These are phyloP conservation scores for Apolygus lucorum DNA, from an alignment of 1,140 invertebrate species.

Conservation along the genomic window DNA sequence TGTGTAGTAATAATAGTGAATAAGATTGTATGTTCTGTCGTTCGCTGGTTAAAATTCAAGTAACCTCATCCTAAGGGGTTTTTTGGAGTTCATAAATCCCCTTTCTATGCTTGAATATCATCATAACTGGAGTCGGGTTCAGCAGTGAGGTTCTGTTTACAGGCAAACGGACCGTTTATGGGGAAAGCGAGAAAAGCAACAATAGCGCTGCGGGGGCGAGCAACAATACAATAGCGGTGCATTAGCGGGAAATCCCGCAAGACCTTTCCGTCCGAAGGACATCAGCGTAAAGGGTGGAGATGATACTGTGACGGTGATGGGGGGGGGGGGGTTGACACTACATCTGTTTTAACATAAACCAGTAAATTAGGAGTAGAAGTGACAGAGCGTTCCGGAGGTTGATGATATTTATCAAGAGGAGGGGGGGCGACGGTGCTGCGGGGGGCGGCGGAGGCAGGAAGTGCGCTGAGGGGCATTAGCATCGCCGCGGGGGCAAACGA, in stretches of 20 bases:
- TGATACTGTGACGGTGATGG: not conserved
- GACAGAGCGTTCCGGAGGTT: constrained; percentile 14
- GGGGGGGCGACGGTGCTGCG: not conserved
- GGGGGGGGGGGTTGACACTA: constrained; percentile 2
- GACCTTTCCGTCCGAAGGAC: too few relatives aligned
- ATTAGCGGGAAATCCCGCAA: constrained; percentile 14
- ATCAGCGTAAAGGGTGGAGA: too few relatives aligned
- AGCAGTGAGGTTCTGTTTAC: too few relatives aligned
- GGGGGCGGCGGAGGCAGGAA: not conserved
- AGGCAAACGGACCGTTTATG: too few relatives aligned
- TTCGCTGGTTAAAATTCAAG: too few relatives aligned
- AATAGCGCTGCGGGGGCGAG: not conserved
- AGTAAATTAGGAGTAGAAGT: constrained; percentile 15
- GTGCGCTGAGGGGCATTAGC: not conserved
- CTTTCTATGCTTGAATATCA: too few relatives aligned
- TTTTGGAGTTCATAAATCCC: too few relatives aligned
- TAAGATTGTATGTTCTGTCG: too few relatives aligned
- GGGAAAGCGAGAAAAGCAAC: constrained; percentile 3
- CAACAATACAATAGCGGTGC: not conserved
- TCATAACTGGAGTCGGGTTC: too few relatives aligned
- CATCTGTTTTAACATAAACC: constrained; percentile 16
- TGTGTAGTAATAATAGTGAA: too few relatives aligned
- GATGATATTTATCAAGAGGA: constrained; percentile 5
- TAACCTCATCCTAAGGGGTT: too few relatives aligned
- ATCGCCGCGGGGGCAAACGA: constrained; percentile 7